These are phyloP conservation scores for Neofelis nebulosa DNA, from an alignment of 2,113 vertebrate species.

Conservation along the genomic window DNA sequence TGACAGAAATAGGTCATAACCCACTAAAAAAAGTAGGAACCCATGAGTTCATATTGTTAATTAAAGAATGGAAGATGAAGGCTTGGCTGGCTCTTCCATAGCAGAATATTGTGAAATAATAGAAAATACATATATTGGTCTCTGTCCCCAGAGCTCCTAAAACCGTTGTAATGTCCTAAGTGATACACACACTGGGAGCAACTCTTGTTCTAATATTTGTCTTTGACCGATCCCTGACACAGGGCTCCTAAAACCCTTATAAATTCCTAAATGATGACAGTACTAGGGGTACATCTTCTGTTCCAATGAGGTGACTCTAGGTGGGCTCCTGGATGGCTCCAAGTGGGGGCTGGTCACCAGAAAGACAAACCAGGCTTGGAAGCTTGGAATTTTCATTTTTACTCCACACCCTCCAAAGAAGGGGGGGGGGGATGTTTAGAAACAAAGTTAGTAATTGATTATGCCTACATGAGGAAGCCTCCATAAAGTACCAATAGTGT, in stretches of 20 bases:
- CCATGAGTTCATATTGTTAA: background rate
- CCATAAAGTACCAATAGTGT: background rate
- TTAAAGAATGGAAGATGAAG: background rate
- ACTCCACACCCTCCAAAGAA: background rate
- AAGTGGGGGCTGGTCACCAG: background rate
- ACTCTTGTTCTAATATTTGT: background rate
- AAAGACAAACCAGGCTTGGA: background rate
- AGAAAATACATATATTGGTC: background rate
- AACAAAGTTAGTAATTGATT: background rate
- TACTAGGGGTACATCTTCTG: background rate
- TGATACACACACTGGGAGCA: background rate
- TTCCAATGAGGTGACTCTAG: background rate
- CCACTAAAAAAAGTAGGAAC: slow-evolving; percentile 2
- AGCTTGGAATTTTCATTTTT: background rate
- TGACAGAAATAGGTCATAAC: background rate
- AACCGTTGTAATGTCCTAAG: background rate
- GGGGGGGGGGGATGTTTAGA: background rate
- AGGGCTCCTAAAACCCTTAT: background rate
- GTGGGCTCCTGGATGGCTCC: background rate
- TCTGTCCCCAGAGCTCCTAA: background rate
- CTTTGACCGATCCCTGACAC: background rate
- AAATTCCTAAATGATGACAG: background rate
- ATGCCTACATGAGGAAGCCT: background rate
- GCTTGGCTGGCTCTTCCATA: background rate
- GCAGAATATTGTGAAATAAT: background rate